Percentiles rank a stretch among this genome's conserved stretches.
Evolutionary conservation across 2,113 vertebrate species (phyloP).

Genomic region (Ptychochromis oligacanthus): DNA sequence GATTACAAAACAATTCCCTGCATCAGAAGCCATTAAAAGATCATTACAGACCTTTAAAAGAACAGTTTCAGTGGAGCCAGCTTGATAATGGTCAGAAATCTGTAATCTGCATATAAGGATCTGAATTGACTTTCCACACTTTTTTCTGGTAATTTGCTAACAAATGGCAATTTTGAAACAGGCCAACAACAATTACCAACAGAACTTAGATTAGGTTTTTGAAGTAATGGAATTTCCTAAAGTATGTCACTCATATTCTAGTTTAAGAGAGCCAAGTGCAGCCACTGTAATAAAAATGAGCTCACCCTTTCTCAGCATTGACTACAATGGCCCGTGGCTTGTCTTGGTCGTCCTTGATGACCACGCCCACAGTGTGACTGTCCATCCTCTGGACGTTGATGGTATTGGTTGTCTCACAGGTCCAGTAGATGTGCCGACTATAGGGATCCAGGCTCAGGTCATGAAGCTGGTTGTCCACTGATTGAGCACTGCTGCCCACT

Average conservation of each 20-base stretch:
- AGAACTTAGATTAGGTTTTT: neutral
- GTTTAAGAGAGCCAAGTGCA: neutral
- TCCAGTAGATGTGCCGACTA: constrained; percentile 94
- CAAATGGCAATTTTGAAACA: neutral
- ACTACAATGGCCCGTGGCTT: constrained; percentile 88
- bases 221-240: neutral
- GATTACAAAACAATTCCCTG: no score
- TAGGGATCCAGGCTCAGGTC: constrained; percentile 92
- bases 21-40: no score
- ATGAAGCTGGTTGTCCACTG: constrained; percentile 86
- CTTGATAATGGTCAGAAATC: neutral
- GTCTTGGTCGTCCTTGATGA: constrained; percentile 88
- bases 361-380: constrained; percentile 86
- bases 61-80: no score
- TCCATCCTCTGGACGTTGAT: constrained; percentile 89
- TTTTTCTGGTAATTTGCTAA: neutral
- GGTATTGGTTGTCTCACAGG: constrained; percentile 91
- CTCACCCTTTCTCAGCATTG: constrained; percentile 92
- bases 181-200: neutral
- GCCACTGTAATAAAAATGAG: neutral
- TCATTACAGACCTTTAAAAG: no score
- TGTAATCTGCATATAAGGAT: neutral
- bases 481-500: constrained; percentile 77
- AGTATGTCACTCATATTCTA: neutral
- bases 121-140: neutral